phyloP scores from a whole-genome alignment of 2,888 invertebrate genomes.

The Leucophenga montana region DNA sequence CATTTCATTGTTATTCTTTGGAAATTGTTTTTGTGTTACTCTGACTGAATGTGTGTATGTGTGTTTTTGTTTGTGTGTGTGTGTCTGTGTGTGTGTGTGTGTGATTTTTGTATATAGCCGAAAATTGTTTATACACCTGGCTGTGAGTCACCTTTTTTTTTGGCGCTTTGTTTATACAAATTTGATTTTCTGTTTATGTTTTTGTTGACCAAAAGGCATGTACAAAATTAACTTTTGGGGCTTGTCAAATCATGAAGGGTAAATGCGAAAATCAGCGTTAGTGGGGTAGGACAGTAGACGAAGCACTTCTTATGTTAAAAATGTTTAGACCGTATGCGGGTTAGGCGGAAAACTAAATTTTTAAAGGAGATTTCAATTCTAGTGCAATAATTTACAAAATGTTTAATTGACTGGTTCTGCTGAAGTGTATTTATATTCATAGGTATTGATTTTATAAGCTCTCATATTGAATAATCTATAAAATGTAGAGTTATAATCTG shows the following conservation, averaged over 20 bases:
- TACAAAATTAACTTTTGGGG: conserved; percentile 11
- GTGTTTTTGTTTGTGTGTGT: conserved; percentile 14
- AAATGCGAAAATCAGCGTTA: not conserved
- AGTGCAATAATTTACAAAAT: too few species aligned
- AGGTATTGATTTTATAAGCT: too few species aligned
- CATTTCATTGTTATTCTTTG: not conserved
- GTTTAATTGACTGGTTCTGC: too few species aligned
- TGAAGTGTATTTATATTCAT: too few species aligned
- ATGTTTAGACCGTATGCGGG: too few species aligned
- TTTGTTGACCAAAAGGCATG: conserved; percentile 18
- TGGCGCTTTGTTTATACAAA: conserved; percentile 49
- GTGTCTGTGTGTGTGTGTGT: not conserved
- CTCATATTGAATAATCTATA: too few species aligned
- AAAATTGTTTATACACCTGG: conserved; percentile 56
- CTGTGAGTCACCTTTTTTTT: conserved; percentile 42
- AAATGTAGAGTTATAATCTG: too few species aligned
- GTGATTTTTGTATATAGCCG: conserved; percentile 6
- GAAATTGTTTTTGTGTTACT: conserved; percentile 2
- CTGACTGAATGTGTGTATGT: conserved; percentile 7
- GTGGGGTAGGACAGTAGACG: not conserved
- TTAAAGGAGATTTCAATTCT: too few species aligned
- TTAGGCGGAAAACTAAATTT: too few species aligned
- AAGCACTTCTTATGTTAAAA: not conserved
- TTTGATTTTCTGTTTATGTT: conserved; percentile 56
- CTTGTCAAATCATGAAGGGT: not conserved